A percentile compares a stretch with the other conserved stretches of the same genome.
Evolutionary conservation across 1,140 invertebrate genomes (phyloP).

Genomic region (Matsumurasca onukii): DNA sequence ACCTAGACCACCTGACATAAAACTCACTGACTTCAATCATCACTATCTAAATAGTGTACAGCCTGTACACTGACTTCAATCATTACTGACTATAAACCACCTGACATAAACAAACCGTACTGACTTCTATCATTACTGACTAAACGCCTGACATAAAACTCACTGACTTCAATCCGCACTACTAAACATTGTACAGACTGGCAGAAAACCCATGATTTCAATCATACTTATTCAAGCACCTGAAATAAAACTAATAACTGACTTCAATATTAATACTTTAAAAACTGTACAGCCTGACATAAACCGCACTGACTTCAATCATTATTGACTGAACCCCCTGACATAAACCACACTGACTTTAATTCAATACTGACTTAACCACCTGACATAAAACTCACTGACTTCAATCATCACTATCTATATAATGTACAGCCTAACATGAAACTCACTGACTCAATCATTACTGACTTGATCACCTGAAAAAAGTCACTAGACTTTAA

Average conservation of each 20-base stretch:
- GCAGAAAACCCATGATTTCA: too few species aligned
- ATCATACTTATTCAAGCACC: too few species aligned
- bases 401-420: neutral
- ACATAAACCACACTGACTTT: neutral
- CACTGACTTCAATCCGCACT: neutral
- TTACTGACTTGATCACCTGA: too few species aligned
- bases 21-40: neutral
- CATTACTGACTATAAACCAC: neutral
- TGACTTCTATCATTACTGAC: neutral
- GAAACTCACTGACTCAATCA: too few species aligned
- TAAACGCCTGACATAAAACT: neutral
- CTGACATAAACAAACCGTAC: neutral
- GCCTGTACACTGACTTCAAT: neutral
- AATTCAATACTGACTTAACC: neutral
- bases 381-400: neutral
- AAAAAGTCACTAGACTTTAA: too few species aligned
- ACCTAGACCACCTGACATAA: neutral
- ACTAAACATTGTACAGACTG: too few species aligned
- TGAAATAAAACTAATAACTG: too few species aligned
- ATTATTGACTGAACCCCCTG: neutral
- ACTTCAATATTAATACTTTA: too few species aligned
- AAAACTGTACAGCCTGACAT: neutral
- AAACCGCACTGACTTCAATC: neutral
- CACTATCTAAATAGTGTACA: neutral
- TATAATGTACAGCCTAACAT: too few species aligned